Conservation (phyloP, 2,113 vertebrate species). For the Ophthalmolycus amberensis region DNA sequence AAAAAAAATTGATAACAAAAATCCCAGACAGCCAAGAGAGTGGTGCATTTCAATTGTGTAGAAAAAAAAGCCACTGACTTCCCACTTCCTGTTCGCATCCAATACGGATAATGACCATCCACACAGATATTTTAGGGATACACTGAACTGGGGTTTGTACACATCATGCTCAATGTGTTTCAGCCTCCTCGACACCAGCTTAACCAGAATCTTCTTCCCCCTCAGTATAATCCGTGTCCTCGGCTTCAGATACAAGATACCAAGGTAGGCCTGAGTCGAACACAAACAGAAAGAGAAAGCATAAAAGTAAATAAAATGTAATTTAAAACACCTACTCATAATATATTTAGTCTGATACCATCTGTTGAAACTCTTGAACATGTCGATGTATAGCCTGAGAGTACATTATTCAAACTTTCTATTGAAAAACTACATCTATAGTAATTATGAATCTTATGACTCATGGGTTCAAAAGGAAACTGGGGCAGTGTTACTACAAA, state of each 20-base stretch:
- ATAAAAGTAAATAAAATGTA: neutral
- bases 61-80: neutral
- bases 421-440: neutral
- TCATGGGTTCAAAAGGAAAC: neutral
- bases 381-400: neutral
- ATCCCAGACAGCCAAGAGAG: neutral
- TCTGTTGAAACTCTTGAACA: neutral
- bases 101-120: neutral
- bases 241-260: constrained; percentile 88
- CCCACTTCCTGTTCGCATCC: constrained; percentile 4
- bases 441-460: neutral
- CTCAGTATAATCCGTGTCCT: constrained; percentile 85
- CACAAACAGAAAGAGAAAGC: constrained; percentile 22
- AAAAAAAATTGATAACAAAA: neutral
- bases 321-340: neutral
- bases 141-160: constrained; percentile 86
- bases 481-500: constrained; percentile 33
- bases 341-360: neutral
- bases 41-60: neutral
- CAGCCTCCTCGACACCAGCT: constrained; percentile 86
- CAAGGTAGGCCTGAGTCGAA: constrained; percentile 83
- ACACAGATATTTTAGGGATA: constrained; percentile 74
- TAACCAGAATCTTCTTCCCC: constrained; percentile 84
- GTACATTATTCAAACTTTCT: neutral
- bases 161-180: constrained; percentile 83